Conservation (phyloP, 2,797 vertebrate genomes). For the Petrocephalus schoutedeni region DNA sequence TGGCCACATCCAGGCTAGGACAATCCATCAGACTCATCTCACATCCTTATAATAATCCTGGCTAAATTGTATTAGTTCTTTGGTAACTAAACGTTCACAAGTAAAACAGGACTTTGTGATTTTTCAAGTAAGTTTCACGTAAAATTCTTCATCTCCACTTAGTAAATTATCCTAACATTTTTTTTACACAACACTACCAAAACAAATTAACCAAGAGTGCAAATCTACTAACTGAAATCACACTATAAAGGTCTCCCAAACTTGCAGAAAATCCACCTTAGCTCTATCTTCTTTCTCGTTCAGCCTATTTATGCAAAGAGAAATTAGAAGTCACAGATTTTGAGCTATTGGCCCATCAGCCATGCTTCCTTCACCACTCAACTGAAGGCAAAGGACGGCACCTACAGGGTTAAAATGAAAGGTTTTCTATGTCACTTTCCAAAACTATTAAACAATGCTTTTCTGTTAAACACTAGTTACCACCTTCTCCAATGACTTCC, state of each 20-base stretch:
- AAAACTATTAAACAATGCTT: constrained; percentile 1
- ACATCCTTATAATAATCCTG: constrained; percentile 54
- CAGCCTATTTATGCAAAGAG: constrained; percentile 17
- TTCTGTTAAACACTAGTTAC: neutral
- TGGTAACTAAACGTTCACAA: constrained; percentile 78
- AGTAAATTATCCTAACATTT: constrained; percentile 59
- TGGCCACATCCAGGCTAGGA: constrained; percentile 22
- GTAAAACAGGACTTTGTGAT: constrained; percentile 42
- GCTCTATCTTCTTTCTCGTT: constrained; percentile 28
- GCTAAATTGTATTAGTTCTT: constrained; percentile 72
- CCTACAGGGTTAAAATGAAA: constrained; percentile 27
- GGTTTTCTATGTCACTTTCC: neutral
- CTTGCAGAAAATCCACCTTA: constrained; percentile 33
- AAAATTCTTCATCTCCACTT: constrained; percentile 53
- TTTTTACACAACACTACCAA: constrained; percentile 62
- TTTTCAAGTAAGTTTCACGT: constrained; percentile 62
- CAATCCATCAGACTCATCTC: constrained; percentile 37
- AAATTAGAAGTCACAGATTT: neutral
- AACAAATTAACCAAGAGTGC: constrained; percentile 59
- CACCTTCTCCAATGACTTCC: neutral
- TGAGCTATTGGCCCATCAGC: neutral
- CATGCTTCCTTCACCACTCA: neutral
- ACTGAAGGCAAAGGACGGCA: neutral
- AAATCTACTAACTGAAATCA: constrained; percentile 58
- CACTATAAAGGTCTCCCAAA: constrained; percentile 39